Percentiles rank a stretch among this genome's conserved stretches.
Conservation (phyloP, 2,113 vertebrate species). For the Suricata suricatta region DNA sequence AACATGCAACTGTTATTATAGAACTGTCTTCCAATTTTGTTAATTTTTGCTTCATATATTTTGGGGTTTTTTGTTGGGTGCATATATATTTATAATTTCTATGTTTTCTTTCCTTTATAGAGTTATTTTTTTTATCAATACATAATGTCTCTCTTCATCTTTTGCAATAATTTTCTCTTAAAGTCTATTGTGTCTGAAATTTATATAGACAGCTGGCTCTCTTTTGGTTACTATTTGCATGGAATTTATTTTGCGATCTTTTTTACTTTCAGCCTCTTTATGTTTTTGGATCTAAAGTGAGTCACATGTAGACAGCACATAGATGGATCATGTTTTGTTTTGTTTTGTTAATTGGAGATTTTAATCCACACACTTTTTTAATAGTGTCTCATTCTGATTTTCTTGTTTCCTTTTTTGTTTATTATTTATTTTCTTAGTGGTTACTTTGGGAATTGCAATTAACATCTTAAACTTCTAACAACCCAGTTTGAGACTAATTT, state of each 20-base stretch:
- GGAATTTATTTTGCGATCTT: background rate
- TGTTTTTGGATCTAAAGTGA: background rate
- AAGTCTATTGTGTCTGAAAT: background rate
- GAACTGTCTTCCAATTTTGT: background rate
- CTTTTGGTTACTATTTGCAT: background rate
- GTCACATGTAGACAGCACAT: background rate
- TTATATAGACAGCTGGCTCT: background rate
- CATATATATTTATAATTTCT: background rate
- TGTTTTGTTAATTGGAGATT: background rate
- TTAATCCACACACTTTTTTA: background rate
- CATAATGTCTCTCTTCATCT: background rate
- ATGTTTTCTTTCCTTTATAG: background rate
- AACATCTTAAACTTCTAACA: too few relatives aligned
- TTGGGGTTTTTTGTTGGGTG: background rate
- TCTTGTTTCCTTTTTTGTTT: background rate
- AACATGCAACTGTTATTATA: background rate
- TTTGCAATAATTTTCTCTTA: background rate
- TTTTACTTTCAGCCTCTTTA: background rate
- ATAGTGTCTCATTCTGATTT: background rate
- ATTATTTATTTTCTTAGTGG: too few relatives aligned
- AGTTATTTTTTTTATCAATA: background rate
- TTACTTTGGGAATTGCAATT: too few relatives aligned
- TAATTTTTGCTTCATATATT: background rate
- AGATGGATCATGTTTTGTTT: background rate
- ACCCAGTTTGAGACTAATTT: background rate